These are phyloP conservation scores for Sebastes diploproa DNA, from an alignment of 2,797 vertebrate genomes.

Conservation along the genomic window DNA sequence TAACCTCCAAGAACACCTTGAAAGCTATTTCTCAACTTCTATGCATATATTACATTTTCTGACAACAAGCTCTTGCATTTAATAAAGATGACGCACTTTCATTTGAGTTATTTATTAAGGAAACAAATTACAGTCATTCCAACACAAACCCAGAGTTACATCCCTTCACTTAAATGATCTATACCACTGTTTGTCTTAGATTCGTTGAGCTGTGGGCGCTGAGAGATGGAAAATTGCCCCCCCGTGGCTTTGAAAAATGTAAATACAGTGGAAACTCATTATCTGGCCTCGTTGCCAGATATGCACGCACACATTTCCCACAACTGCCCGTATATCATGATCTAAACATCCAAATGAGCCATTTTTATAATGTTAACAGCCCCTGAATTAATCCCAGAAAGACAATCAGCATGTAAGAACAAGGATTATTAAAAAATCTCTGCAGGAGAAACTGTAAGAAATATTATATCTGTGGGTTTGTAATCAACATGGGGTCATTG, in stretches of 20 bases:
- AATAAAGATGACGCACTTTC: not conserved
- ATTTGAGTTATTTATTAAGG: not conserved
- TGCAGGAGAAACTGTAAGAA: not conserved
- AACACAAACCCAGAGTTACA: not conserved
- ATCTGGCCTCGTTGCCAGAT: not conserved
- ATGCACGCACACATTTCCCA: not conserved
- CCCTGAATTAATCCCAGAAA: not conserved
- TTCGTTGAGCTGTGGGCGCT: not conserved
- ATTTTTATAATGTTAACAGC: not conserved
- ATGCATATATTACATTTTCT: not conserved
- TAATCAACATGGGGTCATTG: not conserved
- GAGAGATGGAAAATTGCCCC: conserved; percentile 2
- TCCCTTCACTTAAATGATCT: not conserved
- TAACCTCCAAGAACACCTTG: not conserved
- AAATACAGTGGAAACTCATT: conserved; percentile 18
- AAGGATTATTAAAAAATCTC: not conserved
- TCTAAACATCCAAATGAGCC: conserved; percentile 1
- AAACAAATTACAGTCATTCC: not conserved
- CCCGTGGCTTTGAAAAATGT: conserved; percentile 12
- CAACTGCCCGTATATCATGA: not conserved
- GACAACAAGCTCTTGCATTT: not conserved
- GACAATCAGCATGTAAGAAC: not conserved
- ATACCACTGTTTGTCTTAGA: not conserved
- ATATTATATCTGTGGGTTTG: not conserved
- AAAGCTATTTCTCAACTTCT: not conserved